A percentile compares a stretch with the other conserved stretches of the same genome.
phyloP scores from a whole-genome alignment of 2,113 vertebrate species.

The Eretmochelys imbricata region DNA sequence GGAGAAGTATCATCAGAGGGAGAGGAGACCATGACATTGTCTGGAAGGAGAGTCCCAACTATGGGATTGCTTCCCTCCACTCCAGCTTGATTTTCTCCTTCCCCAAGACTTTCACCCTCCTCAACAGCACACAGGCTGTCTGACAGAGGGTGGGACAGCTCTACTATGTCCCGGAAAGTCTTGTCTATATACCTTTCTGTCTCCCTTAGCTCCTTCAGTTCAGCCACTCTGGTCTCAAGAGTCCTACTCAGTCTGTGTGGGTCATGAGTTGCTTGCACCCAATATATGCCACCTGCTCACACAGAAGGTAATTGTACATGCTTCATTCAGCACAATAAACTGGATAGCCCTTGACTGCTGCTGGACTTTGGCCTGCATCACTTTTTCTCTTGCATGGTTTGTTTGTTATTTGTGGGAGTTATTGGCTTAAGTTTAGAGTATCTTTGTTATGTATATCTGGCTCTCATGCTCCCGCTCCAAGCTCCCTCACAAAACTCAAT shows the following conservation, averaged over 20 bases:
- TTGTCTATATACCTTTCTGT: background rate
- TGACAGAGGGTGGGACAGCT: too few species aligned
- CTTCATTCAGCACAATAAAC: background rate
- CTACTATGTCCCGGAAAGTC: too few species aligned
- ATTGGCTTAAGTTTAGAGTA: background rate
- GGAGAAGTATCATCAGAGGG: too few species aligned
- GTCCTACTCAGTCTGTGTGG: background rate
- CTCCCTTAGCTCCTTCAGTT: background rate
- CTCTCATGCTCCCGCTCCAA: background rate
- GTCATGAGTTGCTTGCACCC: background rate
- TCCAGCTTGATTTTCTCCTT: too few species aligned
- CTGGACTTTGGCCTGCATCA: background rate
- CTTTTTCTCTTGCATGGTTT: background rate
- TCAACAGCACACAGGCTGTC: too few species aligned
- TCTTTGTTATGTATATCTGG: background rate
- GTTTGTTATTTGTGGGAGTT: background rate
- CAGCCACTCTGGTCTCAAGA: background rate
- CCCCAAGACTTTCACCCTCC: too few species aligned
- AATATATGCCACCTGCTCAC: background rate
- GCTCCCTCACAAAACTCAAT: background rate
- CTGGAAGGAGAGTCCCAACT: too few species aligned
- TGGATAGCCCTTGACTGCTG: background rate
- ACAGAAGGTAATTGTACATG: background rate
- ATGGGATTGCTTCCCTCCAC: too few species aligned
- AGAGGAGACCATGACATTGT: too few species aligned